Evolutionary conservation across 2,113 vertebrate genomes (phyloP), one percentile per base, ranked within the genome.

Genomic region (Eonycteris spelaea): DNA sequence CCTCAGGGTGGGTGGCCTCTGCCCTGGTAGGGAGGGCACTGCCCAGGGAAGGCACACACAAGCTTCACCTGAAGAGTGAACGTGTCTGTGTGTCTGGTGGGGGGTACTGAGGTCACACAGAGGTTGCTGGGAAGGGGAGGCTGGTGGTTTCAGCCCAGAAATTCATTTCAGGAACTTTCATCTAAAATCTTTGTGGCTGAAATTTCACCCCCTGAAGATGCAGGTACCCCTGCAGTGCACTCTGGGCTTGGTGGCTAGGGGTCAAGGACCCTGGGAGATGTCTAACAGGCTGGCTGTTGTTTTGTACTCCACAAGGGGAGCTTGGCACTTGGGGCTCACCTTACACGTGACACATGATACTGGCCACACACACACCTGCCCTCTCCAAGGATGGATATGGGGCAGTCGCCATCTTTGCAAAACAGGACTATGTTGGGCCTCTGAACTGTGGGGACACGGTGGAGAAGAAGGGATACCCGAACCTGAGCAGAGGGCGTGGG

Each of bases 21-120:
- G 16, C 0, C 33, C 43, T 3, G 48, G 55, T 7, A 4, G 48
- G 82, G 75, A 87, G 24, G 75, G 1, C 6, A 0, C 3, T 77
- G 78, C 73, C 0, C 40, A 0, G 55, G 12, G 0, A 55, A 40
- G 84, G 19, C 51, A 45, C 63, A 18, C 22, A 22, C 7, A 70
- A 24, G 7, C 26, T 53, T 33, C n/a, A 24, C 43, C 77, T 28
- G 33, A 53, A 55, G 33, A 74, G 40, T 63, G 33, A 9, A 19
- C 7, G 0, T 3, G 4, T 61, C 61, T 1, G 0, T 7, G 2
- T 83, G 51, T 48, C 63, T 30, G 11, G 21, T 1, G 12, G 63
- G 43, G 43, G 55, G 43, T 48, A 55, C 43, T 67, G 7, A 22
- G 40, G 61, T 91, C 65, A 15, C 18, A 35, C 61, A 40, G 65